Percentiles rank a stretch among this genome's conserved stretches.
These are phyloP conservation scores for Arothron firmamentum DNA, from an alignment of 2,113 vertebrate genomes.

Conservation along the genomic window DNA sequence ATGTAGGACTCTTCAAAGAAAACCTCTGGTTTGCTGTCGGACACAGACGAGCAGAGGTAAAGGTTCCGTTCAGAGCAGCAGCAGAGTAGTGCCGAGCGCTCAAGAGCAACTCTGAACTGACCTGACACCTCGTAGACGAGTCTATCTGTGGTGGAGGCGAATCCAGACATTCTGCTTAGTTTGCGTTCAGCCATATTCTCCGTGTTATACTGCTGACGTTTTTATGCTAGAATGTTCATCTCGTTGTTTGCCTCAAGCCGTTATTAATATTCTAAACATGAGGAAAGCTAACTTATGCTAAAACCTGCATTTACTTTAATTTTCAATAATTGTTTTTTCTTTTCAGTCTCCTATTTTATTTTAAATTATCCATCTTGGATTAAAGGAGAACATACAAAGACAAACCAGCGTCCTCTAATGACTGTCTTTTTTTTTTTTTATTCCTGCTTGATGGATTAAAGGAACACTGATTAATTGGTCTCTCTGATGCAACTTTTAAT, in stretches of 20 bases:
- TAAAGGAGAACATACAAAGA: constrained; percentile 26
- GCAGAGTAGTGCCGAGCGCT: constrained; percentile 7
- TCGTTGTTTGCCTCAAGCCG: background rate
- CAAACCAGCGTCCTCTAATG: constrained; percentile 41
- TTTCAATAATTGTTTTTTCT: constrained; percentile 6
- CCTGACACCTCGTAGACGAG: background rate
- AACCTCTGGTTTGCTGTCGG: constrained; percentile 16
- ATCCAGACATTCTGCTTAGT: background rate
- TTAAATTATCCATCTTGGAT: background rate
- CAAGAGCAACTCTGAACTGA: constrained; percentile 17
- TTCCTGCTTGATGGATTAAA: constrained; percentile 66
- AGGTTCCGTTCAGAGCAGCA: background rate
- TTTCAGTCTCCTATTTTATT: background rate
- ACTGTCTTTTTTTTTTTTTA: constrained; percentile 43
- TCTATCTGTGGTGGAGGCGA: background rate
- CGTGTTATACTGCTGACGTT: no score
- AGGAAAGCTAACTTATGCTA: no score
- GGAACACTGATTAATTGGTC: constrained; percentile 74
- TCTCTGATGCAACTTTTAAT: constrained; percentile 74
- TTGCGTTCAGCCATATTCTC: background rate
- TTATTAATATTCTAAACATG: no score
- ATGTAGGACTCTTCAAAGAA: constrained; percentile 18
- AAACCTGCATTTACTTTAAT: no score
- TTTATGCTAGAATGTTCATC: background rate
- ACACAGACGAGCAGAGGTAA: constrained; percentile 20